A percentile compares a stretch with the other conserved stretches of the same genome.
These are phyloP conservation scores for Folsomia candida DNA, from an alignment of 2,888 invertebrate species.

Conservation along the genomic window DNA sequence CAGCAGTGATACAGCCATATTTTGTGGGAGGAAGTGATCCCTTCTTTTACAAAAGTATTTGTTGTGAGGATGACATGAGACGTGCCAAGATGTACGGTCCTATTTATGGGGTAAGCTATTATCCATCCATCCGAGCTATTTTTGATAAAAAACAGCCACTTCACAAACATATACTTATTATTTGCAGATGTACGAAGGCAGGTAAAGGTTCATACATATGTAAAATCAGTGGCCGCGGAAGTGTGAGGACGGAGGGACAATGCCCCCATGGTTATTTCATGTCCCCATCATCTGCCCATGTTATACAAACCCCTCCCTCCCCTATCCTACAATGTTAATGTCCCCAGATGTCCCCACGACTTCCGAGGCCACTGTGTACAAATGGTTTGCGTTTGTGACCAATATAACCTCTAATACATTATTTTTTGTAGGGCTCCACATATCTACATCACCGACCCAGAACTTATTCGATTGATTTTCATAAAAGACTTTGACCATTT, in stretches of 20 bases:
- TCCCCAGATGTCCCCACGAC: no score
- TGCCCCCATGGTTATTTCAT: no score
- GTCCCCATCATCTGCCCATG: no score
- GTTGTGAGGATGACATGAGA: slow-evolving; percentile 28
- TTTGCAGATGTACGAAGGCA: slow-evolving; percentile 34
- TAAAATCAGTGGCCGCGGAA: no score
- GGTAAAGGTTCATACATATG: no score
- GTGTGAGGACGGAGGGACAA: no score
- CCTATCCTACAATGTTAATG: no score
- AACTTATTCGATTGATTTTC: slow-evolving; percentile 31
- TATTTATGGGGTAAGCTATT: slow-evolving; percentile 35
- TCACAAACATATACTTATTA: not conserved
- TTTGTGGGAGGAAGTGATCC: slow-evolving; percentile 38
- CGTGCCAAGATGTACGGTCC: slow-evolving; percentile 35
- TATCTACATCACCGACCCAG: slow-evolving; percentile 31
- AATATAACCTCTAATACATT: no score
- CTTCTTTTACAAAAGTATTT: slow-evolving; percentile 27
- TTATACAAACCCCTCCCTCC: no score
- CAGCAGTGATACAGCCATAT: slow-evolving; percentile 26
- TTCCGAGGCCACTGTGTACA: no score
- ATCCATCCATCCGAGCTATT: no score
- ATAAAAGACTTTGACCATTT: slow-evolving; percentile 43
- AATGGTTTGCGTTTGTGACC: no score
- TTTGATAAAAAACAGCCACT: not conserved
- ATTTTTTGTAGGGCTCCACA: slow-evolving; percentile 30